Percentiles rank a stretch among this genome's conserved stretches.
These are phyloP conservation scores for Euura saliciscinereae DNA, from an alignment of 1,140 invertebrate genomes.

Conservation along the genomic window DNA sequence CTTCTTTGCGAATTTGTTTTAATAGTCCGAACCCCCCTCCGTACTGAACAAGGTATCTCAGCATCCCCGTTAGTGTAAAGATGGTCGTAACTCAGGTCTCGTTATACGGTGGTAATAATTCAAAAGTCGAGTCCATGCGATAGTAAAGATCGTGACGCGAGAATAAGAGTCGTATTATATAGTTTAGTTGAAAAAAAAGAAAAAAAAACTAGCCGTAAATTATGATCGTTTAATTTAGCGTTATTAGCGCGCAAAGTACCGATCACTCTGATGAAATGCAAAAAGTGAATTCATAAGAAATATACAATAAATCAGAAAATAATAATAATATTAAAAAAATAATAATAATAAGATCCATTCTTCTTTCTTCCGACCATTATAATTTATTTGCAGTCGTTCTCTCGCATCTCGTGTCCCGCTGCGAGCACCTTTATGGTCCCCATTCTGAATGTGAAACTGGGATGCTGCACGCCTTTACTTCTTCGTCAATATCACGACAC, in stretches of 20 bases:
- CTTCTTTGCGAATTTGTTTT: no score
- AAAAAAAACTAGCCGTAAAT: not conserved
- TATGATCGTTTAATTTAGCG: not conserved
- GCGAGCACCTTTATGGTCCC: not conserved
- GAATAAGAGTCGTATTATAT: not conserved
- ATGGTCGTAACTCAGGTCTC: not conserved
- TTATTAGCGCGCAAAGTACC: not conserved
- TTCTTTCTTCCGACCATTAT: not conserved
- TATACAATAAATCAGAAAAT: not conserved
- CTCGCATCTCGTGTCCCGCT: not conserved
- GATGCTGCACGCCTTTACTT: no score
- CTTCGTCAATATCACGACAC: no score
- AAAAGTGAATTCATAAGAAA: no score
- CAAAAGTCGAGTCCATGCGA: not conserved
- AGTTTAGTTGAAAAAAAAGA: no score
- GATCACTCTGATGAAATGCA: not conserved
- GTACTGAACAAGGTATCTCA: no score
- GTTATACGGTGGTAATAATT: not conserved
- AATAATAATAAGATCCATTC: not conserved
- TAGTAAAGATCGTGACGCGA: not conserved
- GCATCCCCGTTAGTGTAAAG: no score
- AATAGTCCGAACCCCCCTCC: no score
- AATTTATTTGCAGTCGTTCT: not conserved
- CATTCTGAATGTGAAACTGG: no score
- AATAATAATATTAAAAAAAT: not conserved